Conservation (phyloP, 2,113 vertebrate genomes). For the Anguilla rostrata region DNA sequence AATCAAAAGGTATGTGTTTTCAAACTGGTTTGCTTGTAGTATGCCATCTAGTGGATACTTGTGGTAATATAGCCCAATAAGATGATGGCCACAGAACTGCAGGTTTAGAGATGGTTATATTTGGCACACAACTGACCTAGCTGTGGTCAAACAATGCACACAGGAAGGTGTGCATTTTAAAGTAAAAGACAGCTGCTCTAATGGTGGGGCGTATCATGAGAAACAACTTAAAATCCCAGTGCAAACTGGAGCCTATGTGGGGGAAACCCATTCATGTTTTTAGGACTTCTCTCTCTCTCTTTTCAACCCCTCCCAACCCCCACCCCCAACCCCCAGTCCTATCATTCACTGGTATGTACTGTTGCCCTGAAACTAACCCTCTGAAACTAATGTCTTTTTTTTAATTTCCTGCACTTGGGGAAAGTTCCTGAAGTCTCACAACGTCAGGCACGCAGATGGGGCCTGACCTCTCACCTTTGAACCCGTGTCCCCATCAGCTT, state of each 20-base stretch:
- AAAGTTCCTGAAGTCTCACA: not conserved
- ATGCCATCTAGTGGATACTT: conserved; percentile 63
- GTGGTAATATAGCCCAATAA: conserved; percentile 2
- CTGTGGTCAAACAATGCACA: not conserved
- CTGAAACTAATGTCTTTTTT: too few species aligned
- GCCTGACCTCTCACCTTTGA: conserved; percentile 57
- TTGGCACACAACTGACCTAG: not conserved
- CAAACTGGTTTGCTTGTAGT: conserved; percentile 33
- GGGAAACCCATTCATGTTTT: too few species aligned
- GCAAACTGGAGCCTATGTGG: too few species aligned
- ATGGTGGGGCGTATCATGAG: not conserved
- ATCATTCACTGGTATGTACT: too few species aligned
- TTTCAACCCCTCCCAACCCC: too few species aligned
- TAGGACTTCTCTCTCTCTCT: too few species aligned
- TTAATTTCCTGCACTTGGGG: too few species aligned
- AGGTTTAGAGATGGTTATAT: not conserved
- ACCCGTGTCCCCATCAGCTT: conserved; percentile 56
- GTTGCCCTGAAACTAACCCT: too few species aligned
- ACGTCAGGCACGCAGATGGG: too few species aligned
- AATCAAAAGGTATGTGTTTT: not conserved
- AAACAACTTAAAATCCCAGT: not conserved
- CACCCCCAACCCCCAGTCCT: too few species aligned
- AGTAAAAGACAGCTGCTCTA: not conserved
- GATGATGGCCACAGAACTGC: not conserved
- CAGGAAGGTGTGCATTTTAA: not conserved